phyloP scores from a whole-genome alignment of 2,113 vertebrate genomes.

The Motacilla tschutschensis region DNA sequence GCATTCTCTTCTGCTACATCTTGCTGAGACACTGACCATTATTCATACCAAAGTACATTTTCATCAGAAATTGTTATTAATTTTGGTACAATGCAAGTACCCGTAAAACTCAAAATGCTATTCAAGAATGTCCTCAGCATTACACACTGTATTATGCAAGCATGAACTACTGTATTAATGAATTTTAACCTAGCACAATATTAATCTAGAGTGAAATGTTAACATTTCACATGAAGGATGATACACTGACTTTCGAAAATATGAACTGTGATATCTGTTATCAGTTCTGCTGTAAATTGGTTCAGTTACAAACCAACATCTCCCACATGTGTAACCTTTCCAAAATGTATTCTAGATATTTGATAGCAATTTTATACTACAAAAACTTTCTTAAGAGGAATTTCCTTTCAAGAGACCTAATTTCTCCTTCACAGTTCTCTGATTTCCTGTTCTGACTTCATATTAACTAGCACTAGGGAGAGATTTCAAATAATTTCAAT shows the following conservation, averaged over 20 bases:
- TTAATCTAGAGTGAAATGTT: constrained; percentile 37
- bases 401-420: not conserved
- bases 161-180: constrained; percentile 34
- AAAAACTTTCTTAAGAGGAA: not conserved
- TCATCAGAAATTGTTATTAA: constrained; percentile 42
- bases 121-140: constrained; percentile 41
- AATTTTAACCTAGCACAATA: constrained; percentile 59
- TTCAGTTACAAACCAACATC: not conserved
- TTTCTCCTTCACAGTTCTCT: not conserved
- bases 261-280: constrained; percentile 16
- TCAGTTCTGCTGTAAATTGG: constrained; percentile 1
- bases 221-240: not conserved
- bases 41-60: constrained; percentile 14
- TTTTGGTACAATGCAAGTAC: not conserved
- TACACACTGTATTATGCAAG: constrained; percentile 42
- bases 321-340: not conserved
- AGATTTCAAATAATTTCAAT: not conserved
- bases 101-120: constrained; percentile 18
- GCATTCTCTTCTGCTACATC: not conserved
- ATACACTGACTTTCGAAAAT: constrained; percentile 49
- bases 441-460: not conserved
- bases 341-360: not conserved
- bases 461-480: not conserved
- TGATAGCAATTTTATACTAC: not conserved
- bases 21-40: not conserved